A percentile compares a stretch with the other conserved stretches of the same genome.
Conservation (phyloP, 2,888 invertebrate genomes). For the Gandaritis pyraliata region DNA sequence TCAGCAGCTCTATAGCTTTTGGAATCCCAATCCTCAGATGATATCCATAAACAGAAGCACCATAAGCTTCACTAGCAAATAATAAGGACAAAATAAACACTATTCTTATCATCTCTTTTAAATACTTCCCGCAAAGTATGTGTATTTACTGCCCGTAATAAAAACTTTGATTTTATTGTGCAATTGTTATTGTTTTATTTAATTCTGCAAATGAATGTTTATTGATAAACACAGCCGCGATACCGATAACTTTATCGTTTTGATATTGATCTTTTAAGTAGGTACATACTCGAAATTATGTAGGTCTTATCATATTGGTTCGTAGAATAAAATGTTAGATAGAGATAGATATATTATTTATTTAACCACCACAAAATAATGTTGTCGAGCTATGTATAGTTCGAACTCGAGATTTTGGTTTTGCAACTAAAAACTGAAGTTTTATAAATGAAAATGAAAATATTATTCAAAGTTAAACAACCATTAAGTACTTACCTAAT, state of each 20-base stretch:
- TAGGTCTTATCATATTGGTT: background rate
- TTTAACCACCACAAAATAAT: no score
- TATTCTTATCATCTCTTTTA: background rate
- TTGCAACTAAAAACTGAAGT: no score
- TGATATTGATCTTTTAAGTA: background rate
- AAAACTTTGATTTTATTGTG: background rate
- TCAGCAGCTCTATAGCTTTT: constrained; percentile 47
- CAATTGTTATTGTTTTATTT: background rate
- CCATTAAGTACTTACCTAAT: no score
- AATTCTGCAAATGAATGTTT: background rate
- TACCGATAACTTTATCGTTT: background rate
- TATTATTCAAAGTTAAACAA: no score
- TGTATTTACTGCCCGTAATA: background rate
- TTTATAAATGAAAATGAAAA: no score
- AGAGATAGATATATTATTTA: no score
- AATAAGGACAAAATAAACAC: constrained; percentile 33
- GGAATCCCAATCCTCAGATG: constrained; percentile 62
- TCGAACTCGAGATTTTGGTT: background rate
- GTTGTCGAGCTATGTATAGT: background rate
- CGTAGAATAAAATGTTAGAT: background rate
- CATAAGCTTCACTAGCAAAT: constrained; percentile 20
- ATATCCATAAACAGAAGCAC: constrained; percentile 47
- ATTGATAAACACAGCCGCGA: background rate
- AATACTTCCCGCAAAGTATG: background rate
- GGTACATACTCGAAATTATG: background rate